phyloP scores from a whole-genome alignment of 2,113 vertebrate genomes.

The Mastomys natalensis region DNA sequence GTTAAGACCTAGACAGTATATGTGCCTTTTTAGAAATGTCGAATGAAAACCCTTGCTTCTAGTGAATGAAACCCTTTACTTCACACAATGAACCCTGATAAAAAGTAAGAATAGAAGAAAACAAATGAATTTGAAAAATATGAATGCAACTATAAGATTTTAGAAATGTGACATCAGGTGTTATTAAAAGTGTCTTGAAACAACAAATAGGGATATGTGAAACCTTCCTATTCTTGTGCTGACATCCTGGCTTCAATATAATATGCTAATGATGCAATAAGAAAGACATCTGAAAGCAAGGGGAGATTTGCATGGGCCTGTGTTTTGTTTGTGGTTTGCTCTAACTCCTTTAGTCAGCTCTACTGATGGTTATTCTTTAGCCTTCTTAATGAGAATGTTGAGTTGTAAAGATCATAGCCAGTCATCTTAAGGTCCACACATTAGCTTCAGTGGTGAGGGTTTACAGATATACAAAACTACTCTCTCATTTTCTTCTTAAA shows the following conservation, averaged over 20 bases:
- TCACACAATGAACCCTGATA: background rate
- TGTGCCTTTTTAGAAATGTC: background rate
- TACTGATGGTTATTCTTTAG: background rate
- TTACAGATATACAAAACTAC: background rate
- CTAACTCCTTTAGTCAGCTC: background rate
- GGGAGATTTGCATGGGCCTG: background rate
- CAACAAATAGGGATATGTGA: background rate
- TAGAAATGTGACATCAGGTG: background rate
- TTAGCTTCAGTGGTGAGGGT: background rate
- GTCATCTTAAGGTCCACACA: background rate
- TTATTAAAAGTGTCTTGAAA: background rate
- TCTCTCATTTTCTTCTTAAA: conserved; percentile 36
- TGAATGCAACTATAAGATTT: background rate
- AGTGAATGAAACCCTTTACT: background rate
- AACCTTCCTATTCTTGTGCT: conserved; percentile 4
- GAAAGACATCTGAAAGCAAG: conserved; percentile 13
- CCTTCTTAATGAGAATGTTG: conserved; percentile 2
- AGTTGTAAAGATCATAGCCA: background rate
- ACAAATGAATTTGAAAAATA: background rate
- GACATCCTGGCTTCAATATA: background rate
- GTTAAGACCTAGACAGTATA: background rate
- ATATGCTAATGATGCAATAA: background rate
- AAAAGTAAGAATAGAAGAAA: background rate
- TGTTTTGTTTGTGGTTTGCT: background rate
- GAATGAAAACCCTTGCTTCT: background rate